phyloP scores from a whole-genome alignment of 1,140 invertebrate genomes.

The Bombus fervidus region DNA sequence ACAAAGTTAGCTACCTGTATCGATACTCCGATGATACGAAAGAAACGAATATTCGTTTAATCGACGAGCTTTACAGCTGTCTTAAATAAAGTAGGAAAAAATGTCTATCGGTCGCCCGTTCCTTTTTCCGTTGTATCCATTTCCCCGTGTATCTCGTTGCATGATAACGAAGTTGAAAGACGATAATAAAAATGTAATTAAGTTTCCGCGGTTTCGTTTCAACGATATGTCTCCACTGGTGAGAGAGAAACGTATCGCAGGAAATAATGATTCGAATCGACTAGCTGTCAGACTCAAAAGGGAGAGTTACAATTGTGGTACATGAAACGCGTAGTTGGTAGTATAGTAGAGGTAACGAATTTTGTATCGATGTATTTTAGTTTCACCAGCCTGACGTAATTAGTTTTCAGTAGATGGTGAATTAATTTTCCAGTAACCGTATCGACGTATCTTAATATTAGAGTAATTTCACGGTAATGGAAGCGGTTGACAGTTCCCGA shows the following conservation, averaged over 20 bases:
- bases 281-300: not conserved
- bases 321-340: not conserved
- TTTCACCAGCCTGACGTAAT: not conserved
- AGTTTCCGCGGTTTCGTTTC: slow-evolving; percentile 18
- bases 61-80: not conserved
- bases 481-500: not conserved
- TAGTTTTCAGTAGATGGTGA: not conserved
- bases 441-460: not conserved
- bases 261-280: slow-evolving; percentile 33
- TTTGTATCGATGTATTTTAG: not conserved
- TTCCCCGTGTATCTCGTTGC: not conserved
- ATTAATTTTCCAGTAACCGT: not conserved
- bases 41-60: slow-evolving; percentile 5
- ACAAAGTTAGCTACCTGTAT: not conserved
- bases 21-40: not conserved
- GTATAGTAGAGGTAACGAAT: slow-evolving; percentile 12
- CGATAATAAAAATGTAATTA: slow-evolving; percentile 34
- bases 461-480: not conserved
- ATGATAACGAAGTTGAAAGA: not conserved
- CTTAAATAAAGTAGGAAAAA: slow-evolving; percentile 10
- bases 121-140: too few relatives aligned
- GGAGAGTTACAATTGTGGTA: not conserved
- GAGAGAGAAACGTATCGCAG: slow-evolving; percentile 1
- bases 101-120: not conserved
- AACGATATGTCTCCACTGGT: not conserved